These are phyloP conservation scores for Pseudoatta argentina DNA, from an alignment of 1,140 invertebrate genomes.

Conservation along the genomic window DNA sequence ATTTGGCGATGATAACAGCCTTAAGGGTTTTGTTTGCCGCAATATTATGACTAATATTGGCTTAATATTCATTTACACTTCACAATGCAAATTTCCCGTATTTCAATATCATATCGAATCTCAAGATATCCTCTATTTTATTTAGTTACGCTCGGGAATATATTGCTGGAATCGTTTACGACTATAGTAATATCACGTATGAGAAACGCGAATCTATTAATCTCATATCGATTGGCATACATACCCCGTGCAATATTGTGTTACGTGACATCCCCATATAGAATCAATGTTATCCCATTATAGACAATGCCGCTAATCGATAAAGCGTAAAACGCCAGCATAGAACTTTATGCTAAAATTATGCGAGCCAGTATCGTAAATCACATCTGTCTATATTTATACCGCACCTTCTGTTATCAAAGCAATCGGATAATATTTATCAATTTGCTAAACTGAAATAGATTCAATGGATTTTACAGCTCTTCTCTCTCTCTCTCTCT, in stretches of 20 bases:
- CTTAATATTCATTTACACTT: slow-evolving; percentile 30
- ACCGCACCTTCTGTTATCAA: not conserved
- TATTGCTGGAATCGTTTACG: slow-evolving; percentile 56
- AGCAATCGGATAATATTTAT: not conserved
- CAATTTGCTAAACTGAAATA: not conserved
- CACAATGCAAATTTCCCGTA: slow-evolving; percentile 7
- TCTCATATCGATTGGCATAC: slow-evolving; percentile 65
- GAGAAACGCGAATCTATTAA: slow-evolving; percentile 71
- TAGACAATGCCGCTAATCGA: slow-evolving; percentile 24
- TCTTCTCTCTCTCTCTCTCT: too few relatives aligned
- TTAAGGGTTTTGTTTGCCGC: slow-evolving; percentile 21
- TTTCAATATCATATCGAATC: slow-evolving; percentile 12
- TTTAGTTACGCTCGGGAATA: slow-evolving; percentile 54
- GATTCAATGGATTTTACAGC: not conserved
- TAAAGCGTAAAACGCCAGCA: not conserved
- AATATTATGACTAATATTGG: slow-evolving; percentile 5
- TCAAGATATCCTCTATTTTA: slow-evolving; percentile 11
- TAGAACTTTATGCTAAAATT: slow-evolving; percentile 6
- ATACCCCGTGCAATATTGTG: slow-evolving; percentile 36
- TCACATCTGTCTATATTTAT: not conserved
- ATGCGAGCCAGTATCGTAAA: not conserved
- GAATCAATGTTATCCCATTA: slow-evolving; percentile 36
- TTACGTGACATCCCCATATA: slow-evolving; percentile 37
- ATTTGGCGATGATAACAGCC: slow-evolving; percentile 39
- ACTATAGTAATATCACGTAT: slow-evolving; percentile 59